phyloP scores from a whole-genome alignment of 1,140 invertebrate species.

The Tetraneura akinire region DNA sequence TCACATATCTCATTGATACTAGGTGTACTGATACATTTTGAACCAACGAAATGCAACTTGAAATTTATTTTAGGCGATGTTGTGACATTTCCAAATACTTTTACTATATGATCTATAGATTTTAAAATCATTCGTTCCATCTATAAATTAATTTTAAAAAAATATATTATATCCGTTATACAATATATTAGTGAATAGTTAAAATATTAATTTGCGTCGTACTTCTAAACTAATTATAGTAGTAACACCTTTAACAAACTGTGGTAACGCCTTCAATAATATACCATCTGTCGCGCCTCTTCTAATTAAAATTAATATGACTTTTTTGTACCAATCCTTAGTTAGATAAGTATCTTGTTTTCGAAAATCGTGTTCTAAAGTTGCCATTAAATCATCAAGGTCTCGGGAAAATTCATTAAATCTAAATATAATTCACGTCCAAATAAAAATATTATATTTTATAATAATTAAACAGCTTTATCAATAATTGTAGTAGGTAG shows the following conservation, averaged over 20 bases:
- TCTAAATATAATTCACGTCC: slow-evolving; percentile 4
- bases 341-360: slow-evolving; percentile 13
- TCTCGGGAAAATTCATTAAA: slow-evolving; percentile 33
- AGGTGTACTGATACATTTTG: slow-evolving; percentile 58
- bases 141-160: too few species aligned
- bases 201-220: not conserved
- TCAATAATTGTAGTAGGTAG: not conserved
- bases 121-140: slow-evolving; percentile 58
- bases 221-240: slow-evolving; percentile 39
- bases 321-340: slow-evolving; percentile 41
- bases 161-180: too few species aligned
- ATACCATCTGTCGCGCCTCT: slow-evolving; percentile 1
- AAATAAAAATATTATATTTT: not conserved
- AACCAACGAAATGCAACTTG: slow-evolving; percentile 59
- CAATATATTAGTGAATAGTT: too few species aligned
- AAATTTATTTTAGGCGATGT: slow-evolving; percentile 63
- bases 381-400: slow-evolving; percentile 35
- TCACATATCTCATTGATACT: slow-evolving; percentile 58
- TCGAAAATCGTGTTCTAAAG: slow-evolving; percentile 56
- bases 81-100: slow-evolving; percentile 58
- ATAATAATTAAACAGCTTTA: too few species aligned
- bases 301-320: slow-evolving; percentile 22
- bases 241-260: slow-evolving; percentile 20
- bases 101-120: slow-evolving; percentile 62
- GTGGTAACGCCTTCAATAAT: not conserved